Conservation (phyloP, 2,888 invertebrate genomes). For the Dione vanillae region DNA sequence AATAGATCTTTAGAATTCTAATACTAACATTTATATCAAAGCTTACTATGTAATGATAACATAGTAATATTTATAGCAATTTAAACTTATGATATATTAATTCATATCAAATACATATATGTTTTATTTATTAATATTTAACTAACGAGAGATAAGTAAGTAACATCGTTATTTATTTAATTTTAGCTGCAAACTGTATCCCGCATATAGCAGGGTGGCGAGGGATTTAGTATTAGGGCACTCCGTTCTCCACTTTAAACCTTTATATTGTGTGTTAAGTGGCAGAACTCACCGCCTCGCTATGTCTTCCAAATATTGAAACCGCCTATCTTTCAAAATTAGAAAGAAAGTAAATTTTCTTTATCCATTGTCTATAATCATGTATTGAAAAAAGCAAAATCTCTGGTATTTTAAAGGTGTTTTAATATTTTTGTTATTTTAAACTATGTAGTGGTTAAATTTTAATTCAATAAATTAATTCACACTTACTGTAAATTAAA, state of each 20-base stretch:
- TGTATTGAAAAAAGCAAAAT: too few relatives aligned
- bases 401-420: too few relatives aligned
- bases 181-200: neutral
- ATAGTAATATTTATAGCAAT: neutral
- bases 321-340: too few relatives aligned
- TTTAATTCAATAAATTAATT: too few relatives aligned
- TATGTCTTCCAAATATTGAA: neutral
- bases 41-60: conserved; percentile 1
- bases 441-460: too few relatives aligned
- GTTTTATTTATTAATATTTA: too few relatives aligned
- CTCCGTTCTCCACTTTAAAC: neutral
- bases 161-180: too few relatives aligned
- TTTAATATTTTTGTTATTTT: too few relatives aligned
- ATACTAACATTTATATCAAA: conserved; percentile 4
- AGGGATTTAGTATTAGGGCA: neutral
- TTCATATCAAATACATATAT: neutral
- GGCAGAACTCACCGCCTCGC: neutral
- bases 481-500: too few relatives aligned
- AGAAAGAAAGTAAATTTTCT: too few relatives aligned
- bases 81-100: conserved; percentile 6
- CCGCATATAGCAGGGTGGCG: neutral
- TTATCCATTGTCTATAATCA: too few relatives aligned
- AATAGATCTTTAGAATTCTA: conserved; percentile 5
- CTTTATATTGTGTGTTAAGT: neutral
- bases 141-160: too few relatives aligned